A percentile compares a stretch with the other conserved stretches of the same genome.
Conservation (phyloP, 2,888 invertebrate genomes). For the Acanthosepion esculentum region DNA sequence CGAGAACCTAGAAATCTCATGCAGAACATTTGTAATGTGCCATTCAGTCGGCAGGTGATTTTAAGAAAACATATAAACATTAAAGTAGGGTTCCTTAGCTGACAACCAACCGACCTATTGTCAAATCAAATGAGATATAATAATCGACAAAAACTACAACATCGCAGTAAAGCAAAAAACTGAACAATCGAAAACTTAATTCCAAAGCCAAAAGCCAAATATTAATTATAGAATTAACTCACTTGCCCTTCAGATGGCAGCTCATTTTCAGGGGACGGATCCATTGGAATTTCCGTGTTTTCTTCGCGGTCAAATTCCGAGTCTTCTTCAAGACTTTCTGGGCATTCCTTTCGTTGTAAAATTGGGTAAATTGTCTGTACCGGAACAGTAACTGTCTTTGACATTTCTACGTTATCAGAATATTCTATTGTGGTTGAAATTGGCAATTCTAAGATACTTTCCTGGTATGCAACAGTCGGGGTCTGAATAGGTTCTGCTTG, state of each 20-base stretch:
- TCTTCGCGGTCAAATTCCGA: not conserved
- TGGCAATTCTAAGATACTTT: not conserved
- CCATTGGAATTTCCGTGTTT: not conserved
- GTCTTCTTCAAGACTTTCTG: not conserved
- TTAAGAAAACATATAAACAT: too few species aligned
- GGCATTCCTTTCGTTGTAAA: not conserved
- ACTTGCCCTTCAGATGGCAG: not conserved
- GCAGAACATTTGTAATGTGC: too few species aligned
- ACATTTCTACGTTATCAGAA: not conserved
- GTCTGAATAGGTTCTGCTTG: not conserved
- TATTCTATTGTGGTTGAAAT: not conserved
- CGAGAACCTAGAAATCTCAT: too few species aligned
- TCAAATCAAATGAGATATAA: too few species aligned
- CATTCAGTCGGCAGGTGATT: too few species aligned
- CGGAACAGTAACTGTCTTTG: not conserved
- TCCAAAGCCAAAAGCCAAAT: too few species aligned
- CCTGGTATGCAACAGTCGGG: not conserved
- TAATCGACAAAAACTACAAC: too few species aligned
- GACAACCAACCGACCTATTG: too few species aligned
- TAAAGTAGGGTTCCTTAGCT: too few species aligned
- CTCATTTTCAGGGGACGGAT: not conserved
- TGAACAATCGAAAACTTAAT: too few species aligned
- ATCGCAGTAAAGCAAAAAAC: too few species aligned
- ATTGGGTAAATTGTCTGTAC: not conserved
- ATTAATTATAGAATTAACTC: not conserved